phyloP scores from a whole-genome alignment of 1,140 invertebrate species.

The Drosophila azteca region DNA sequence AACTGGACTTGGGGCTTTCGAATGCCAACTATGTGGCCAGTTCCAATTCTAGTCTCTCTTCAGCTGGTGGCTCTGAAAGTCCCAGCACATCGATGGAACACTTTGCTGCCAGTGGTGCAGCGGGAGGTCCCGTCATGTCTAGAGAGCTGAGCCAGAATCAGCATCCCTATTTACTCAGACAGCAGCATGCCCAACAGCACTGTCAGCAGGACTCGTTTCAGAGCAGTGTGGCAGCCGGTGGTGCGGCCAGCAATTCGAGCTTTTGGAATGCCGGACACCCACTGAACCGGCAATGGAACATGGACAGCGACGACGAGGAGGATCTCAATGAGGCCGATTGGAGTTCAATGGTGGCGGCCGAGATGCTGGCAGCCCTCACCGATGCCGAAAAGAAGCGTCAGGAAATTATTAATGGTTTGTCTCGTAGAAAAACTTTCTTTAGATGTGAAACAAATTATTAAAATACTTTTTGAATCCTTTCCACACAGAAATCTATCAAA shows the following conservation, averaged over 20 bases:
- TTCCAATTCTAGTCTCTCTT: slow-evolving; percentile 84
- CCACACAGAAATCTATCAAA: slow-evolving; percentile 96
- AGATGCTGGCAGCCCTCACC: slow-evolving; percentile 87
- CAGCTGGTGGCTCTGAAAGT: slow-evolving; percentile 85
- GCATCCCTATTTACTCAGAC: slow-evolving; percentile 66
- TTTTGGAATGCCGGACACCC: slow-evolving; percentile 79
- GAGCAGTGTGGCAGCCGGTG: slow-evolving; percentile 48
- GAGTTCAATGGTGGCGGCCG: slow-evolving; percentile 92
- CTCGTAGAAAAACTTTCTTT: slow-evolving; percentile 34
- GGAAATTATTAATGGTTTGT: slow-evolving; percentile 97
- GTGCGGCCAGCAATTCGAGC: slow-evolving; percentile 65
- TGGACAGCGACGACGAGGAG: slow-evolving; percentile 85
- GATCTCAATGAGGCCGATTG: slow-evolving; percentile 86
- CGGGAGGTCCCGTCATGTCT: slow-evolving; percentile 23
- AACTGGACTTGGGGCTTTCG: slow-evolving; percentile 73
- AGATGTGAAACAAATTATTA: background rate
- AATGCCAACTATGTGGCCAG: slow-evolving; percentile 80
- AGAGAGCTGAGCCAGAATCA: slow-evolving; percentile 43
- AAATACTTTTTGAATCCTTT: background rate
- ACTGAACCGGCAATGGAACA: slow-evolving; percentile 74
- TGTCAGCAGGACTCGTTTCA: slow-evolving; percentile 80
- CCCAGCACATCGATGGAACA: slow-evolving; percentile 86
- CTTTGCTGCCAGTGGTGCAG: slow-evolving; percentile 81
- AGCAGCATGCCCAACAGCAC: slow-evolving; percentile 71
- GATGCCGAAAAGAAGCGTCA: slow-evolving; percentile 93